A percentile compares a stretch with the other conserved stretches of the same genome.
These are phyloP conservation scores for Onychomys leucogaster DNA, from an alignment of 2,797 vertebrate species.

Conservation along the genomic window DNA sequence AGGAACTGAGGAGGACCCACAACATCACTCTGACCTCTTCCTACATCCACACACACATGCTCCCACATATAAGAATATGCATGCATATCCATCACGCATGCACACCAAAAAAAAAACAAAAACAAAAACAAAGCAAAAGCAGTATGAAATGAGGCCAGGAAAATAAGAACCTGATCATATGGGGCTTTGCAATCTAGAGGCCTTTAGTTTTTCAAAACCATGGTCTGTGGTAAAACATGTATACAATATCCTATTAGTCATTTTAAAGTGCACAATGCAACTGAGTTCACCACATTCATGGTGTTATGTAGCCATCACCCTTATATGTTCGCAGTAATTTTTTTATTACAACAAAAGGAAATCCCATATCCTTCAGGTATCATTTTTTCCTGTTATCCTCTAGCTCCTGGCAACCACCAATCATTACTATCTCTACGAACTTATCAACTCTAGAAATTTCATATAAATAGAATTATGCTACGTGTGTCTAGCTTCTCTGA, in stretches of 20 bases:
- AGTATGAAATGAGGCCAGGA: conserved; percentile 41
- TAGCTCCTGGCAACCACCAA: neutral
- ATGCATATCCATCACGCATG: rapidly evolving
- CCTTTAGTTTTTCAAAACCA: neutral
- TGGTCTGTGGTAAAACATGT: neutral
- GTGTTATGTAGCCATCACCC: neutral
- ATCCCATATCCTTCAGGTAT: neutral
- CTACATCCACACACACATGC: neutral
- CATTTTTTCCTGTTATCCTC: neutral
- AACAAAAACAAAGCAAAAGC: neutral
- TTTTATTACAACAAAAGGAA: conserved; percentile 23
- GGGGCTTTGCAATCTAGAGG: neutral
- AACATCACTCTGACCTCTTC: neutral
- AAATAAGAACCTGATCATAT: neutral
- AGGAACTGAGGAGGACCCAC: neutral
- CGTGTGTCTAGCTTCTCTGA: conserved; percentile 32
- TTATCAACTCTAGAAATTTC: neutral
- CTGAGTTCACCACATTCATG: neutral
- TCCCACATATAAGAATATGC: neutral
- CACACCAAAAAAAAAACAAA: neutral
- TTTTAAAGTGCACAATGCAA: neutral
- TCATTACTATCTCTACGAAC: neutral
- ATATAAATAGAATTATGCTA: neutral
- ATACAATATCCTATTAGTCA: neutral
- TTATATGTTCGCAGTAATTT: neutral